Conservation (phyloP, 2,113 vertebrate genomes). For the Oenanthe melanoleuca region DNA sequence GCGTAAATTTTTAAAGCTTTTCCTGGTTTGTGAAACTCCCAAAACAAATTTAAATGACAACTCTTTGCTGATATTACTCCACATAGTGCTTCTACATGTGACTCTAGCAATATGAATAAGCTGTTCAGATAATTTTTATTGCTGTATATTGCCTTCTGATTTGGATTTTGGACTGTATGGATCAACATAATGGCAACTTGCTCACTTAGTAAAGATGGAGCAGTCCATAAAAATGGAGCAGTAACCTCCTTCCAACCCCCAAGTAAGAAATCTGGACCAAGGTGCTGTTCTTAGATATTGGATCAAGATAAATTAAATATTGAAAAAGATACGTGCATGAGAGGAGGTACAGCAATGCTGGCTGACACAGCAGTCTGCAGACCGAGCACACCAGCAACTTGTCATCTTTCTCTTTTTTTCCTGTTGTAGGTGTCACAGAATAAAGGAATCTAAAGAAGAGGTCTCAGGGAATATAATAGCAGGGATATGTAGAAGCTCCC, state of each 20-base stretch:
- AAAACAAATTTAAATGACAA: not conserved
- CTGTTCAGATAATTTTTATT: not conserved
- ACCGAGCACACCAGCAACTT: not conserved
- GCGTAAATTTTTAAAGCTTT: not conserved
- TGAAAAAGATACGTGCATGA: not conserved
- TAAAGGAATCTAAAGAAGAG: not conserved
- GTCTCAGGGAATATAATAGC: not conserved
- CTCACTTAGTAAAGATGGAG: not conserved
- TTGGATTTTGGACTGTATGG: not conserved
- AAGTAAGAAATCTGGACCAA: not conserved
- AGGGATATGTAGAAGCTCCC: not conserved
- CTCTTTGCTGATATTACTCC: not conserved
- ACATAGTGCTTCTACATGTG: not conserved
- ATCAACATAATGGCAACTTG: not conserved
- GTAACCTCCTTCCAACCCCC: accelerated
- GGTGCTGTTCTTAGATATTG: not conserved
- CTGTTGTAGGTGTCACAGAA: not conserved
- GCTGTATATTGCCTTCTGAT: not conserved
- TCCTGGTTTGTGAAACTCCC: not conserved
- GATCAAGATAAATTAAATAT: not conserved
- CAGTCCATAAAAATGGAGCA: not conserved
- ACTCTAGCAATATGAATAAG: not conserved
- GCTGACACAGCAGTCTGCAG: not conserved
- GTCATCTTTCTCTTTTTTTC: not conserved
- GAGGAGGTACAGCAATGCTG: not conserved